Evolutionary conservation across 2,113 vertebrate genomes (phyloP), one percentile per base, ranked within the genome.

Genomic region (Balaeniceps rex): DNA sequence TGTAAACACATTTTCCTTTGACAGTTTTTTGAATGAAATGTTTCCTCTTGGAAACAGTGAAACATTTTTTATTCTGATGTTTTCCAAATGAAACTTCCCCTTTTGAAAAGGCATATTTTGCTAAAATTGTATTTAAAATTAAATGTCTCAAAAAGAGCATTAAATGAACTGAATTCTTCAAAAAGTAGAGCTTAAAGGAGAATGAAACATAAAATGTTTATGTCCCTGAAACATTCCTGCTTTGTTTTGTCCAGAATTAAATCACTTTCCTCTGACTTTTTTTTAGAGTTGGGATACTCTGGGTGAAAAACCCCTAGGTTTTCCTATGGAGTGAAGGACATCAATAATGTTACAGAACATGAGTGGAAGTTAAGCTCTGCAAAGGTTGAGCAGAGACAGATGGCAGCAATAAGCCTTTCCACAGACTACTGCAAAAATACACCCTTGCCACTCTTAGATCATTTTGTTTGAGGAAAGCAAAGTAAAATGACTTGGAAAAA

Each of bases 391-490:
- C 76, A 81, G 93, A 81, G 91, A 92, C 86, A 92, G 86, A 97
- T 83, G 83, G 76, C 71, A 95, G 80, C 91, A 95, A 93, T 86
- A 88, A 95, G 38, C 38, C 81, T 78, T 91, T 68, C 78, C 84
- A 94, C 69, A 70, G 23, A 81, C 83, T 84, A 44, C 64, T 63
- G 91, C 51, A 87, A 82, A 91, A 96, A 71, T 64, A 87, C 6
- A 11, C 74, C 69, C 69, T 87, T 88, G 93, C 69, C 69, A 76
- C 77, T 75, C 88, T 81, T 92, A 81, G 88, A 79, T 91, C 74
- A 75, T 84, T 92, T 72, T 52, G 54, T 78, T 90, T 90, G 88
- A 69, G 51, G 76, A 94, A 88, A 93, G 34, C 22, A 36, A 84
- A 81, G 72, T 49, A 70, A 94, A 95, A 89, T 38, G 65, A 38